These are phyloP conservation scores for Sternarchorhynchus goeldii DNA, from an alignment of 2,797 vertebrate species.

Conservation along the genomic window DNA sequence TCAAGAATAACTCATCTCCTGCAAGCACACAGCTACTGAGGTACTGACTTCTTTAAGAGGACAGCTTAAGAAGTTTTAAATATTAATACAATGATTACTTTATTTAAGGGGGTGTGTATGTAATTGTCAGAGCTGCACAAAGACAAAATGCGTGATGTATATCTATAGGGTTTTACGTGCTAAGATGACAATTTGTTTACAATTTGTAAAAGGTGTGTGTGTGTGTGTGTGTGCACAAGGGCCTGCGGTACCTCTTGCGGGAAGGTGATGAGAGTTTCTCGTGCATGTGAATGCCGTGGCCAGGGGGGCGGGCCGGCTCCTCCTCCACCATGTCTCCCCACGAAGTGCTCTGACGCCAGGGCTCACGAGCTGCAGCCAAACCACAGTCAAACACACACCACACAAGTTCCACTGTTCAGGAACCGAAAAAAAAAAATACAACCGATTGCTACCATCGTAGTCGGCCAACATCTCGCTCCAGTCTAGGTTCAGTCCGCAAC, in stretches of 20 bases:
- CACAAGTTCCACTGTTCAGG: neutral
- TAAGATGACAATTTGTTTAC: neutral
- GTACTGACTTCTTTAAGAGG: neutral
- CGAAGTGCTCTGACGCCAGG: slow-evolving; percentile 94
- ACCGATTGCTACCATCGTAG: slow-evolving; percentile 86
- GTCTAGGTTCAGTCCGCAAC: slow-evolving; percentile 86
- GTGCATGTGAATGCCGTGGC: slow-evolving; percentile 98
- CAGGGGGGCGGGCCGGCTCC: slow-evolving; percentile 92
- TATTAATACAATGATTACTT: too few relatives aligned
- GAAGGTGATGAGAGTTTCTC: slow-evolving; percentile 97
- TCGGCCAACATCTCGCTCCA: slow-evolving; percentile 97
- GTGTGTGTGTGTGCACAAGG: neutral
- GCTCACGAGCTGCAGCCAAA: slow-evolving; percentile 82
- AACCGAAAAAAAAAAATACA: neutral
- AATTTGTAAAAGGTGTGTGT: too few relatives aligned
- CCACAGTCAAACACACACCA: neutral
- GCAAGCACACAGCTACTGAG: neutral
- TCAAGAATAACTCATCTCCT: neutral
- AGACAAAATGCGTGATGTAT: neutral
- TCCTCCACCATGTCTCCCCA: slow-evolving; percentile 99
- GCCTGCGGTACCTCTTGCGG: slow-evolving; percentile 85
- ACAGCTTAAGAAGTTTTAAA: neutral
- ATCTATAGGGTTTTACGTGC: neutral
- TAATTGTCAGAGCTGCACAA: neutral
- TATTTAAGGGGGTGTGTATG: neutral